Evolutionary conservation across 2,113 vertebrate genomes (phyloP).

Genomic region (Ondatra zibethicus): DNA sequence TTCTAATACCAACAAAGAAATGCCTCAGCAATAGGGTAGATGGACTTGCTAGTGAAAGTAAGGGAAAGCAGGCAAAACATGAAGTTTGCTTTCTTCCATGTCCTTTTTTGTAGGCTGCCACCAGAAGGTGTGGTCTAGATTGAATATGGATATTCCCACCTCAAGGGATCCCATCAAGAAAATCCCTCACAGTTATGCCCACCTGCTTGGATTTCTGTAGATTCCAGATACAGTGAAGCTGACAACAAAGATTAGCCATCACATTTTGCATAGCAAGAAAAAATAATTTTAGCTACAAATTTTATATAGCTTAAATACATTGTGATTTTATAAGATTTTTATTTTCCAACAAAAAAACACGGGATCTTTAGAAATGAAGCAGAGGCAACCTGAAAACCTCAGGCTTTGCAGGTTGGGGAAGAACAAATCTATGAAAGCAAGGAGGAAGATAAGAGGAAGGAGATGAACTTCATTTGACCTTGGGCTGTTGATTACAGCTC

Average conservation of each 20-base stretch:
- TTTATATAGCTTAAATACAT: neutral
- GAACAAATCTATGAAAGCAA: neutral
- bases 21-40: neutral
- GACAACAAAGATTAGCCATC: neutral
- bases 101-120: neutral
- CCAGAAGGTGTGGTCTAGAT: neutral
- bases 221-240: neutral
- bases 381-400: neutral
- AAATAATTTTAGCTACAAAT: neutral
- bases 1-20: neutral
- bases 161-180: neutral
- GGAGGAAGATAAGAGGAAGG: neutral
- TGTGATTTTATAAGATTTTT: neutral
- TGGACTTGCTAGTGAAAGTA: neutral
- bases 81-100: neutral
- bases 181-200: neutral
- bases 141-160: neutral
- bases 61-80: neutral
- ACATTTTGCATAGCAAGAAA: neutral
- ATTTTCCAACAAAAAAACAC: conserved; percentile 15
- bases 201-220: neutral
- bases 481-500: neutral
- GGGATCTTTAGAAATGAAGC: neutral
- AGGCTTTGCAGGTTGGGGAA: neutral
- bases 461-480: neutral